Evolutionary conservation across 2,888 invertebrate genomes (phyloP), one percentile per base, ranked within the genome.

Genomic region (Trichopria drosophilae): DNA sequence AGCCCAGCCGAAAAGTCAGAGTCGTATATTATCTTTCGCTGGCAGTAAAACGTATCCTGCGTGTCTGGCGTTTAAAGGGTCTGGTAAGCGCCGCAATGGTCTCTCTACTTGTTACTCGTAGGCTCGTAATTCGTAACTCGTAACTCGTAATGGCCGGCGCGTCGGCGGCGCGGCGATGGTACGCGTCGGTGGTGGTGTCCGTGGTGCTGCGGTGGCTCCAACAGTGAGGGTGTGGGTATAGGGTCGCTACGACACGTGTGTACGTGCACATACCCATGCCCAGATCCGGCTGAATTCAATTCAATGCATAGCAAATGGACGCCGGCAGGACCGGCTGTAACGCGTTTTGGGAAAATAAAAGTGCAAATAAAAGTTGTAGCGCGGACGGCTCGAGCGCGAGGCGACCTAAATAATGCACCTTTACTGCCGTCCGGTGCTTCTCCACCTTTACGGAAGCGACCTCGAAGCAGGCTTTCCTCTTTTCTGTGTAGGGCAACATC

Each of bases 281-380:
- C n/a, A n/a, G n/a, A 45, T 44, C 59, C 56, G 46, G 57, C 61
- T 51, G 60, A 65, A 67, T 68, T 67, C 65, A 66, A 67, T 68
- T 67, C 67, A 67, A 67, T 68, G 68, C 67, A 67, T 67, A 67
- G 66, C 55, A 64, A 69, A 69, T 67, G 63, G 60, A 62, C 56
- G 57, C 55, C 31, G 53, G 51, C 51, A 45, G 56, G 53, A 50
- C 59, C 53, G 57, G 57, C 57, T 56, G 59, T 64, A 64, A 61
- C 58, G 55, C 56, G 57, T 61, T 60, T 60, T 58, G 53, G 55
- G 56, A 52, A 53, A 57, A 63, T 57, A 58, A 58, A 64, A 61
- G 63, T 57, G 63, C 59, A 63, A 62, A 64, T 66, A 66, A 68
- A 65, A 65, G 57, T 64, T 63, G 61, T 59, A 62, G 55, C 57